Evolutionary conservation across 2,113 vertebrate species (phyloP).

Genomic region (Regulus satrapa): DNA sequence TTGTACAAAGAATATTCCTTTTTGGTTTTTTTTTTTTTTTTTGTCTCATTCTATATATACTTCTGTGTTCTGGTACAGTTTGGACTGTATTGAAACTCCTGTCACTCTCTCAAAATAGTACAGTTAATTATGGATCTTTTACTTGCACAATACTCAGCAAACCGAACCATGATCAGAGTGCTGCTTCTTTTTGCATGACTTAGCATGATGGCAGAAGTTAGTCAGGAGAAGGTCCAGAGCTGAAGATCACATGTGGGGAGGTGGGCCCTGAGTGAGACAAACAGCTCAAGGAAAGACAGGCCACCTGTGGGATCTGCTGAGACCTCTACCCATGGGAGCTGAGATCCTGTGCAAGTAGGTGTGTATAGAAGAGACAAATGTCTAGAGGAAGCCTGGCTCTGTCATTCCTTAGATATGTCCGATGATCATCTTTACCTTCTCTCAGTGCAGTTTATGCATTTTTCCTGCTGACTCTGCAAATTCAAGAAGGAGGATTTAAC

Average conservation of each 20-base stretch:
- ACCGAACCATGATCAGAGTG: background rate
- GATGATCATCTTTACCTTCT: background rate
- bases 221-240: background rate
- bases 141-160: background rate
- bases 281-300: background rate
- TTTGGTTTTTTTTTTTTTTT: background rate
- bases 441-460: background rate
- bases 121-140: background rate
- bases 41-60: background rate
- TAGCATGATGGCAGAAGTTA: fast-evolving
- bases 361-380: background rate
- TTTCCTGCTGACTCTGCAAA: background rate
- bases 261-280: background rate
- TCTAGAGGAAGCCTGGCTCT: background rate
- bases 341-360: background rate
- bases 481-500: background rate
- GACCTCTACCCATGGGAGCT: background rate
- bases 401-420: background rate
- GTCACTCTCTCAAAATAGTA: background rate
- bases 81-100: background rate
- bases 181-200: background rate
- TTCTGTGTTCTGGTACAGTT: background rate
- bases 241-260: fast-evolving
- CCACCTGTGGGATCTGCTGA: background rate
- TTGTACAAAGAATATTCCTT: background rate